Evolutionary conservation across 2,113 vertebrate genomes (phyloP), one percentile per base, ranked within the genome.

Genomic region (Eurystomus gularis): DNA sequence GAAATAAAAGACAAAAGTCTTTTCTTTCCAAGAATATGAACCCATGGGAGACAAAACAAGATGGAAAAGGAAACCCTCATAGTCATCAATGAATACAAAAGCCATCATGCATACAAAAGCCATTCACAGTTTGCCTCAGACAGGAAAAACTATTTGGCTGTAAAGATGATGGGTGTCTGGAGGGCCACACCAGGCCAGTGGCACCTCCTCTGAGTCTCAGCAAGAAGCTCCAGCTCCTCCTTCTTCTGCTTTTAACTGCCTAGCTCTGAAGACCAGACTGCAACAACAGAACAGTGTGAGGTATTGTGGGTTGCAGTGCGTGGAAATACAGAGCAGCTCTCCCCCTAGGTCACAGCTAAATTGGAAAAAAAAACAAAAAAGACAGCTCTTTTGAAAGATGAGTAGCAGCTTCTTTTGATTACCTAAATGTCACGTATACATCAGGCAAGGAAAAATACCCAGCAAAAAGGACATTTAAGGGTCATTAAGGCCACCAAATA

Each of bases 221-320:
- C 5, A 71, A 76, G 20, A 49, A 4, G 9, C 5, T 64, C 11
- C 20, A 85, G 17, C 19, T 82, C 18, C 21, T 85, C 5, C 24
- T 76, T 44, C 37, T 82, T 68, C 57, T 65, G 33, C 3, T 26
- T 55, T 58, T 71, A 62, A 23, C 21, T n/a, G 13, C 13, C 14
- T 11, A 33, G 13, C 7, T 39, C n/a, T 35, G 26, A 61, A 55
- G 25, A 40, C 9, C 14, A 52, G 12, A 28, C 4, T 39, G 17
- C 14, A 44, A 15, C 10, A 79, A 24, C 12, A 37, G 28, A 26
- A 31, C 5, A 35, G 2, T 6, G 4, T 18, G 8, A 82, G 24
- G 5, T 18, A 21, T 1, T 28, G 11, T 3, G 13, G n/a, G 25
- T 76, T 35, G 8, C 8, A 46, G 4, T 2, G 1, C 0, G 0